Conservation (phyloP, 2,113 vertebrate species). For the Bos javanicus region DNA sequence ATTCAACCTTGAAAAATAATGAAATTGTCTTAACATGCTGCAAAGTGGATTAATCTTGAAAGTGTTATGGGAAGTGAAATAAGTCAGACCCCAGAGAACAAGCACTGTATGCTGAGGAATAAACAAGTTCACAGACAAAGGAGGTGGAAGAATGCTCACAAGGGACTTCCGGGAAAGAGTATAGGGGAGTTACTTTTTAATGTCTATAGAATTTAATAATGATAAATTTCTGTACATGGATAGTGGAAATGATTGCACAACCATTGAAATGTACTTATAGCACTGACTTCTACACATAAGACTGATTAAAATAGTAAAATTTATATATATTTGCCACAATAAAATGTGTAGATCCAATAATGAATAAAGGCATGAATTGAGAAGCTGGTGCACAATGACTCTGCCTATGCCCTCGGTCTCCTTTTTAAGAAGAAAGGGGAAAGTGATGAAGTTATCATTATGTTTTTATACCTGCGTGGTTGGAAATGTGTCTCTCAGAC, state of each 20-base stretch:
- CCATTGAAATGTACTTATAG: neutral
- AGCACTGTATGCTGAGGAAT: neutral
- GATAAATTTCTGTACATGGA: neutral
- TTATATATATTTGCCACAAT: neutral
- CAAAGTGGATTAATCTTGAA: neutral
- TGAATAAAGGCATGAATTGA: neutral
- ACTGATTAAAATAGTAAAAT: neutral
- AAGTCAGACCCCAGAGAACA: neutral
- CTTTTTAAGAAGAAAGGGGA: neutral
- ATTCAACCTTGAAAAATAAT: neutral
- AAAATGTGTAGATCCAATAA: neutral
- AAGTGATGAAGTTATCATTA: neutral
- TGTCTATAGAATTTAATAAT: neutral
- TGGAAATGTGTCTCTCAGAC: neutral
- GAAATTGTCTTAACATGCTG: neutral
- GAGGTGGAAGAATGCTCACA: neutral
- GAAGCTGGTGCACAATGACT: neutral
- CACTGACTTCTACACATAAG: neutral
- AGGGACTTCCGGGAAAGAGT: neutral
- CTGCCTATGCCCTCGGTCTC: neutral
- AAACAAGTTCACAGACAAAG: neutral
- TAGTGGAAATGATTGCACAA: neutral
- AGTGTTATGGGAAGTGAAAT: neutral
- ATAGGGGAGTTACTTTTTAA: neutral
- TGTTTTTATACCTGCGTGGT: neutral